Evolutionary conservation across 2,797 vertebrate genomes (phyloP).

Genomic region (Chaetodon trifasciatus): DNA sequence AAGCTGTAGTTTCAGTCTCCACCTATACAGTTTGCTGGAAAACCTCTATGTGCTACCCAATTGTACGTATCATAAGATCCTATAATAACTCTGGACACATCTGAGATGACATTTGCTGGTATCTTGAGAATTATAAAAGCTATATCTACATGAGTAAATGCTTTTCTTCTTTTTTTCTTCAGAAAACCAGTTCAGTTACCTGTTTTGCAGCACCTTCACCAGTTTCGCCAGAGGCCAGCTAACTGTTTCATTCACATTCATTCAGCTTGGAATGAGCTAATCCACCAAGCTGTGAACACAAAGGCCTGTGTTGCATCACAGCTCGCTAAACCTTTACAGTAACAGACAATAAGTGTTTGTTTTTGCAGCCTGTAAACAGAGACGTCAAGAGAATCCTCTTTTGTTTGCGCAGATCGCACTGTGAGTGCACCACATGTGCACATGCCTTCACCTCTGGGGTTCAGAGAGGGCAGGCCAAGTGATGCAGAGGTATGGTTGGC

Average conservation of each 20-base stretch:
- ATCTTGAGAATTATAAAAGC: background rate
- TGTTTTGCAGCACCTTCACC: constrained; percentile 27
- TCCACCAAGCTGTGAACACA: constrained; percentile 54
- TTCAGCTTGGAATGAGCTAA: constrained; percentile 63
- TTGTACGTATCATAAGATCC: background rate
- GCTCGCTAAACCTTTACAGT: constrained; percentile 49
- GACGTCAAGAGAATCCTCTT: constrained; percentile 14
- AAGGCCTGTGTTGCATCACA: constrained; percentile 67
- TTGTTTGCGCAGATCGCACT: constrained; percentile 24
- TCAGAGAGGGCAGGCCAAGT: constrained; percentile 29
- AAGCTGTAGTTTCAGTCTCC: background rate
- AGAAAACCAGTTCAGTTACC: constrained; percentile 15
- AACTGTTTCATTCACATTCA: constrained; percentile 52
- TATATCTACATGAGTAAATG: background rate
- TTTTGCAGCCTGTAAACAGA: constrained; percentile 29
- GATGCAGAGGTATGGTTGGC: constrained; percentile 28
- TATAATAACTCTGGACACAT: background rate
- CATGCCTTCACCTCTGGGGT: constrained; percentile 26
- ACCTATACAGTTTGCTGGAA: background rate
- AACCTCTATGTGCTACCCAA: background rate
- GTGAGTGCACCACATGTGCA: constrained; percentile 9
- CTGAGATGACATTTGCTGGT: too few relatives aligned
- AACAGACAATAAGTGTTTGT: constrained; percentile 35
- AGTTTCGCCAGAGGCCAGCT: constrained; percentile 25
- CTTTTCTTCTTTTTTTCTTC: background rate